Conservation (phyloP, 2,888 invertebrate genomes). For the Leuctra nigra region DNA sequence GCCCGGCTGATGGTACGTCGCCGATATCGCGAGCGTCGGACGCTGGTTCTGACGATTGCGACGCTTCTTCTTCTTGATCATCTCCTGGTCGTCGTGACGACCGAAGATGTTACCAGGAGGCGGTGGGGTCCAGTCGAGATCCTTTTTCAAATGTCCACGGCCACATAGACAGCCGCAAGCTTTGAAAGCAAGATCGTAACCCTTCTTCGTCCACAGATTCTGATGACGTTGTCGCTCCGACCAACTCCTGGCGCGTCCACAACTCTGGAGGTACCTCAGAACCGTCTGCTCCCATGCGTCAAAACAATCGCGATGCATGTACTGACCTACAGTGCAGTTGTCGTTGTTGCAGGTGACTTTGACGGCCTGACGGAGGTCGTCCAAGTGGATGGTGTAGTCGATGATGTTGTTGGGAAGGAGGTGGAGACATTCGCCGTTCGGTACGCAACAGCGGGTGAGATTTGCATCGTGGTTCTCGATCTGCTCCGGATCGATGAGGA, state of each 20-base stretch:
- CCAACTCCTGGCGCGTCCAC: slow-evolving; percentile 90
- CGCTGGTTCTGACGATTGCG: slow-evolving; percentile 59
- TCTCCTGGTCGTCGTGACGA: slow-evolving; percentile 44
- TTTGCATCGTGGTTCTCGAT: slow-evolving; percentile 41
- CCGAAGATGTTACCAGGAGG: slow-evolving; percentile 47
- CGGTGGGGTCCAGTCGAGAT: slow-evolving; percentile 84
- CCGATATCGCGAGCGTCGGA: slow-evolving; percentile 53
- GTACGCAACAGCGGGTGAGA: slow-evolving; percentile 70
- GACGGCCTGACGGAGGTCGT: slow-evolving; percentile 71
- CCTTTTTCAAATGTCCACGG: slow-evolving; percentile 88
- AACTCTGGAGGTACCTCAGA: slow-evolving; percentile 80
- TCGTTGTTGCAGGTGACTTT: slow-evolving; percentile 94
- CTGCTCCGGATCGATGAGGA: slow-evolving; percentile 29
- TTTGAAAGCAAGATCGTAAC: slow-evolving; percentile 92
- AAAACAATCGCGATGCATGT: slow-evolving; percentile 95
- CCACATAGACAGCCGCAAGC: slow-evolving; percentile 93
- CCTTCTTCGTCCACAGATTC: slow-evolving; percentile 97
- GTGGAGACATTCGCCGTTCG: slow-evolving; percentile 72
- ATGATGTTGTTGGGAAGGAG: slow-evolving; percentile 42
- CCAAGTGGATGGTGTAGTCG: slow-evolving; percentile 51
- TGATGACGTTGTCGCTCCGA: slow-evolving; percentile 90
- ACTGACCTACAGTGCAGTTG: slow-evolving; percentile 77
- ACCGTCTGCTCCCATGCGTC: slow-evolving; percentile 90
- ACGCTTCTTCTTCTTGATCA: slow-evolving; percentile 59
- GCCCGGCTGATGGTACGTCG: slow-evolving; percentile 34